These are phyloP conservation scores for Umimayanthus kanabou DNA, from an alignment of 92 coral and sea anemone genomes.

Conservation along the genomic window DNA sequence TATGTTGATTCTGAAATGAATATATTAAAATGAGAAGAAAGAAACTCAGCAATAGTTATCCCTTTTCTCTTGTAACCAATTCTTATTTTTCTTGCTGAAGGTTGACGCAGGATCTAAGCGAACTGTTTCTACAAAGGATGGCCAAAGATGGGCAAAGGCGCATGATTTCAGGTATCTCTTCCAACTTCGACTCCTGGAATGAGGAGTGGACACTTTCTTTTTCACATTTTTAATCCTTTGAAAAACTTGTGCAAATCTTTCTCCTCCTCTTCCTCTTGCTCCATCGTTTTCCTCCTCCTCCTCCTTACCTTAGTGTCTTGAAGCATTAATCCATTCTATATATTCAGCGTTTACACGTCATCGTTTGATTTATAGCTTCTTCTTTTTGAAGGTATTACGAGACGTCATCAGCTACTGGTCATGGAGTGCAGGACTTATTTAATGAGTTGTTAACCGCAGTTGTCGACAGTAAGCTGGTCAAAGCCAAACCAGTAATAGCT, in stretches of 20 bases:
- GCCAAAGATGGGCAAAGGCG: slow-evolving; percentile 87
- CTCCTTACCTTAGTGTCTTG: neutral
- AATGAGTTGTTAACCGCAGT: slow-evolving; percentile 76
- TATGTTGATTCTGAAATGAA: no score
- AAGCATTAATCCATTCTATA: neutral
- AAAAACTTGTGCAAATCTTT: no score
- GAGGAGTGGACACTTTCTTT: no score
- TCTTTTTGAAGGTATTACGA: slow-evolving; percentile 71
- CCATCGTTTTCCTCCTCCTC: no score
- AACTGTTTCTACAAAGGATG: slow-evolving; percentile 83
- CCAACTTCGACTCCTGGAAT: no score
- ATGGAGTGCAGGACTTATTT: slow-evolving; percentile 90
- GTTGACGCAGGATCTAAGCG: slow-evolving; percentile 80
- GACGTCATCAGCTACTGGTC: slow-evolving; percentile 86
- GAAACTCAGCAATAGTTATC: neutral
- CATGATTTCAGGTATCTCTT: slow-evolving; percentile 70
- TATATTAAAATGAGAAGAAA: no score
- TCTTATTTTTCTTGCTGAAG: slow-evolving; percentile 40
- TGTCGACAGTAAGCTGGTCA: slow-evolving; percentile 74
- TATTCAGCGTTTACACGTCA: neutral
- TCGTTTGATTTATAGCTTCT: neutral
- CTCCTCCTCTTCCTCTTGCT: no score
- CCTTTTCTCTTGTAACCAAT: neutral
- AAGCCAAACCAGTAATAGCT: slow-evolving; percentile 71
- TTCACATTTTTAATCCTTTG: neutral